A percentile compares a stretch with the other conserved stretches of the same genome.
Conservation (phyloP, 1,140 invertebrate species). For the Formica selysi region DNA sequence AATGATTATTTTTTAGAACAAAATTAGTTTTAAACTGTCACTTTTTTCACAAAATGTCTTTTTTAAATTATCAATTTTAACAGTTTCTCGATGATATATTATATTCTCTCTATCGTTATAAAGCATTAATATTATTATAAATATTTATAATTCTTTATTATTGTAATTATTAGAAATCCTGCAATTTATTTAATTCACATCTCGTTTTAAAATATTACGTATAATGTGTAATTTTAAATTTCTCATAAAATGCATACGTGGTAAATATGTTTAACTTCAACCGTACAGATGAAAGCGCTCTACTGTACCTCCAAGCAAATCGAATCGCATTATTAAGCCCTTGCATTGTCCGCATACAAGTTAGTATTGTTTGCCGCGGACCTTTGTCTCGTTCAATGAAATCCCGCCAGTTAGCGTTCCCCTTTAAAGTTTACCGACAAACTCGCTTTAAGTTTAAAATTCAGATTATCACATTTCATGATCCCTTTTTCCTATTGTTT, state of each 20-base stretch:
- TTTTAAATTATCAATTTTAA: not conserved
- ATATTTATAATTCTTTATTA: too few relatives aligned
- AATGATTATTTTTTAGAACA: not conserved
- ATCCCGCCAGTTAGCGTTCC: not conserved
- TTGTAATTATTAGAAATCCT: not conserved
- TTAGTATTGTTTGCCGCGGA: conserved; percentile 1
- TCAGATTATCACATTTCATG: conserved; percentile 14
- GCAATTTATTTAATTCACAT: not conserved
- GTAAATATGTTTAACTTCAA: not conserved
- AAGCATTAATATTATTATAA: not conserved
- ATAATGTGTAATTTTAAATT: not conserved
- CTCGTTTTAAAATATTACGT: not conserved
- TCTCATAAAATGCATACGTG: not conserved
- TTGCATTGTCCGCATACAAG: not conserved
- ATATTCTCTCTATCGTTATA: not conserved
- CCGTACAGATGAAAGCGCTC: not conserved
- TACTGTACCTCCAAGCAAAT: not conserved
- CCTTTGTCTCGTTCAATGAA: not conserved
- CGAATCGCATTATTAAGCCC: not conserved
- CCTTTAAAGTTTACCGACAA: not conserved
- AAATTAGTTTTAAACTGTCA: conserved; percentile 8
- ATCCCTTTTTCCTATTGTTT: not conserved
- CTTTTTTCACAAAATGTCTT: not conserved
- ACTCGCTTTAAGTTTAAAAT: conserved; percentile 7
- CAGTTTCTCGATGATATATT: not conserved